These are phyloP conservation scores for Phaedon cochleariae DNA, from an alignment of 2,888 invertebrate species.

Conservation along the genomic window DNA sequence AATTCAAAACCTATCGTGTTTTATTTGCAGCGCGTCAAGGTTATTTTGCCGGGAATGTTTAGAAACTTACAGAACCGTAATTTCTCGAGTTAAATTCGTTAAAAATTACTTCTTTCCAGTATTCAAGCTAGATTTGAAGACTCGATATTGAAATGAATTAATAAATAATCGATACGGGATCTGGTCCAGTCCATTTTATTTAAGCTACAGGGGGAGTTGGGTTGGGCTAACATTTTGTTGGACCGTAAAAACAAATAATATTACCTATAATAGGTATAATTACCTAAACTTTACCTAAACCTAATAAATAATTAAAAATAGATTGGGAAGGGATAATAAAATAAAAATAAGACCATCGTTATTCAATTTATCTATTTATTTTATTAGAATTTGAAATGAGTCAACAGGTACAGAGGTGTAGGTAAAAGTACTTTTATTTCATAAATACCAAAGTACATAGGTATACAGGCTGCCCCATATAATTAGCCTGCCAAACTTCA, in stretches of 20 bases:
- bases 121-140: slow-evolving; percentile 9
- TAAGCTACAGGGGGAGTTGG: slow-evolving; percentile 41
- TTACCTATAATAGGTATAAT: too few relatives aligned
- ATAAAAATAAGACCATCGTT: too few relatives aligned
- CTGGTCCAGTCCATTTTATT: slow-evolving; percentile 45
- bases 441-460: too few relatives aligned
- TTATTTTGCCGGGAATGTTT: slow-evolving; percentile 10
- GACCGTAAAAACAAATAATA: slow-evolving; percentile 22
- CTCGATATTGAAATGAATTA: too few relatives aligned
- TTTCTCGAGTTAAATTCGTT: neutral
- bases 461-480: too few relatives aligned
- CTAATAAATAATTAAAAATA: neutral
- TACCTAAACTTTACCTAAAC: too few relatives aligned
- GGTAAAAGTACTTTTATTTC: too few relatives aligned
- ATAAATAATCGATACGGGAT: slow-evolving; percentile 26
- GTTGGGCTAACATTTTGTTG: slow-evolving; percentile 35
- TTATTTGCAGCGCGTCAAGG: slow-evolving; percentile 12
- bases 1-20: slow-evolving; percentile 46
- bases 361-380: too few relatives aligned
- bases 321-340: too few relatives aligned
- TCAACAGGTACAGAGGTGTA: too few relatives aligned
- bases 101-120: neutral
- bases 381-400: too few relatives aligned
- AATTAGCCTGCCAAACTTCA: too few relatives aligned
- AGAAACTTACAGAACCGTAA: neutral